Conservation (phyloP, 1,140 invertebrate species). For the Drosophila sechellia region DNA sequence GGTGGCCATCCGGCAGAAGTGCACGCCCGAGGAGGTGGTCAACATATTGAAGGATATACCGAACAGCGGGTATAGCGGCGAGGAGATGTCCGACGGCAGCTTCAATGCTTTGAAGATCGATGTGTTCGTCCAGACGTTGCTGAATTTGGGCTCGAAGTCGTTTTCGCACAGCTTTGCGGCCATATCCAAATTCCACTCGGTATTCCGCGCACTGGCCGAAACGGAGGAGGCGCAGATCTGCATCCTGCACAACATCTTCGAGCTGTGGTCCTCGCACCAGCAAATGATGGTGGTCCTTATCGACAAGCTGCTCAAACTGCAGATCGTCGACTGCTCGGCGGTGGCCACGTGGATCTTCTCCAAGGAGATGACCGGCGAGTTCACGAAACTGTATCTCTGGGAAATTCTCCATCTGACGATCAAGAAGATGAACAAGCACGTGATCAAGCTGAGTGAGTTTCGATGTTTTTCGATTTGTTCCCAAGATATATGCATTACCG, state of each 20-base stretch:
- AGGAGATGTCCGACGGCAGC: constrained; percentile 87
- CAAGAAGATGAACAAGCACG: constrained; percentile 98
- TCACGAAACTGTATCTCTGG: constrained; percentile 98
- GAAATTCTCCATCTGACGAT: constrained; percentile 98
- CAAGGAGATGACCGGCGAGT: constrained; percentile 96
- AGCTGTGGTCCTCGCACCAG: constrained; percentile 97
- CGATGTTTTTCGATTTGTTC: not conserved
- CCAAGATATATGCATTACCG: not conserved
- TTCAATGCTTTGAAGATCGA: constrained; percentile 97
- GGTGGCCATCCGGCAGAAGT: constrained; percentile 93
- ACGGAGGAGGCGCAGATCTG: constrained; percentile 98
- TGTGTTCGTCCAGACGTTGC: constrained; percentile 97
- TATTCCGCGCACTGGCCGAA: constrained; percentile 96
- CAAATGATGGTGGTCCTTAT: constrained; percentile 98
- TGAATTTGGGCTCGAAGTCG: constrained; percentile 97
- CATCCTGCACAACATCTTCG: constrained; percentile 96
- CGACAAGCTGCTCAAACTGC: constrained; percentile 98
- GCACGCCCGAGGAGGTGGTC: constrained; percentile 95
- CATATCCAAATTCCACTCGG: constrained; percentile 97
- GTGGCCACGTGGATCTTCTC: constrained; percentile 99
- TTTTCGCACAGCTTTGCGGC: constrained; percentile 99
- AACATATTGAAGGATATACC: constrained; percentile 94
- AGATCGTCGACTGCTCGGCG: constrained; percentile 97
- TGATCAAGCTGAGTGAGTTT: constrained; percentile 90
- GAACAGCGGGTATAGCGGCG: constrained; percentile 90